A percentile compares a stretch with the other conserved stretches of the same genome.
Conservation (phyloP, 2,888 invertebrate genomes). For the Priocnemis perturbator region DNA sequence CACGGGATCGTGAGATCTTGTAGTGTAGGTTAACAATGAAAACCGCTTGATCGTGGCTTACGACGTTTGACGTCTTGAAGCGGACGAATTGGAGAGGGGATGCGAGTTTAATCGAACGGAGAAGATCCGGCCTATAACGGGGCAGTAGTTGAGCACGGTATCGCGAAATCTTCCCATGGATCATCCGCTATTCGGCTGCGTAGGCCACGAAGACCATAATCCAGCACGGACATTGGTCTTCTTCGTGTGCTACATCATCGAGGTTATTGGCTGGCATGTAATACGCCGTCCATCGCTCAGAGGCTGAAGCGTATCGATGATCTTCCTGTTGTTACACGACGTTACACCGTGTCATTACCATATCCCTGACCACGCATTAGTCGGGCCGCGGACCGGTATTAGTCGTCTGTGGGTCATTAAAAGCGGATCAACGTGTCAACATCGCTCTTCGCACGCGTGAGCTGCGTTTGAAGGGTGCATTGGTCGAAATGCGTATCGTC, state of each 20-base stretch:
- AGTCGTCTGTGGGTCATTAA: constrained; percentile 37
- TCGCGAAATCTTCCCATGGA: too few relatives aligned
- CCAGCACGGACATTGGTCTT: constrained; percentile 19
- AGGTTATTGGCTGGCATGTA: constrained; percentile 16
- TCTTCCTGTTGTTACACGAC: constrained; percentile 43
- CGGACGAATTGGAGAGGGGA: too few relatives aligned
- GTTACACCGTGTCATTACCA: constrained; percentile 47
- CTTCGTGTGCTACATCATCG: constrained; percentile 6
- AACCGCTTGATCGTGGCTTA: too few relatives aligned
- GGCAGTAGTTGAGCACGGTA: background rate
- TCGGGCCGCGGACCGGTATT: constrained; percentile 31
- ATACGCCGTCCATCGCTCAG: constrained; percentile 21
- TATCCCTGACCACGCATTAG: constrained; percentile 27
- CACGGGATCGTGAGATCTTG: too few relatives aligned
- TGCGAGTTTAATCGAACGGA: constrained; percentile 2
- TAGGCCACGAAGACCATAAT: too few relatives aligned
- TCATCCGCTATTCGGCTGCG: too few relatives aligned
- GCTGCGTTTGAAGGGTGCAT: constrained; percentile 31
- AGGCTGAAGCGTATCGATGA: constrained; percentile 39
- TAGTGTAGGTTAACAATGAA: too few relatives aligned
- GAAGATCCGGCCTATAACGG: constrained; percentile 2
- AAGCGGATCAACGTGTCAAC: constrained; percentile 25
- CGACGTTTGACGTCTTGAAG: too few relatives aligned
- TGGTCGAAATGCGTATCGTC: constrained; percentile 34
- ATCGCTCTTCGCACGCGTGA: constrained; percentile 25